Evolutionary conservation across 2,113 vertebrate genomes (phyloP).

Genomic region (Falcunculus frontatus): DNA sequence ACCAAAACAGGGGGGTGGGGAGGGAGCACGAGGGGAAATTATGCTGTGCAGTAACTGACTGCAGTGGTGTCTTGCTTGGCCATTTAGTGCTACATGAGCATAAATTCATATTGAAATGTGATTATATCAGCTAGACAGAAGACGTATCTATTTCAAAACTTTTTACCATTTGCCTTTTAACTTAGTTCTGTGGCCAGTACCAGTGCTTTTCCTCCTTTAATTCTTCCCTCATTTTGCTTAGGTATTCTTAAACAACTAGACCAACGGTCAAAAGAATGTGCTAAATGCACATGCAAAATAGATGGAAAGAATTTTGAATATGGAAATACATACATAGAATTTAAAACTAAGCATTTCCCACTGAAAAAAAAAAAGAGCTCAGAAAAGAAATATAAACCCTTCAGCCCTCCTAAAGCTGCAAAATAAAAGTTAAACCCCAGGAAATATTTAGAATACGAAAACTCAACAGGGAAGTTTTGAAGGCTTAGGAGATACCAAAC

Average conservation of each 20-base stretch:
- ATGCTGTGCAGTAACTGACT: neutral
- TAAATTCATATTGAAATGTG: neutral
- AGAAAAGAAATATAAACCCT: neutral
- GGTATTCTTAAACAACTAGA: neutral
- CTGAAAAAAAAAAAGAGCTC: neutral
- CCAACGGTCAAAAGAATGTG: neutral
- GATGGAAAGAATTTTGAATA: neutral
- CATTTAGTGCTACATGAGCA: rapidly evolving
- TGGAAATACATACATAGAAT: neutral
- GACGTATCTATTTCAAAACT: neutral
- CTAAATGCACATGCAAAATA: neutral
- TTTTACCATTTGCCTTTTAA: neutral
- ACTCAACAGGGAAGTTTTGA: neutral
- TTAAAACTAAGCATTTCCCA: neutral
- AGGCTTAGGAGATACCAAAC: neutral
- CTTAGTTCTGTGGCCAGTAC: neutral
- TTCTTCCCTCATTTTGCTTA: neutral
- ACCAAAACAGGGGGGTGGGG: neutral
- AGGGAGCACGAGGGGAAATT: rapidly evolving
- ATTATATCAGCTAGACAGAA: neutral
- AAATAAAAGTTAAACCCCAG: neutral
- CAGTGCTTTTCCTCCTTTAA: neutral
- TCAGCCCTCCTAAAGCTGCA: neutral
- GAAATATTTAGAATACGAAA: neutral
- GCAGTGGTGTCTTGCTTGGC: neutral